Percentiles rank a stretch among this genome's conserved stretches.
These are phyloP conservation scores for Cataglyphis altisquamis DNA, from an alignment of 2,888 invertebrate species.

Conservation along the genomic window DNA sequence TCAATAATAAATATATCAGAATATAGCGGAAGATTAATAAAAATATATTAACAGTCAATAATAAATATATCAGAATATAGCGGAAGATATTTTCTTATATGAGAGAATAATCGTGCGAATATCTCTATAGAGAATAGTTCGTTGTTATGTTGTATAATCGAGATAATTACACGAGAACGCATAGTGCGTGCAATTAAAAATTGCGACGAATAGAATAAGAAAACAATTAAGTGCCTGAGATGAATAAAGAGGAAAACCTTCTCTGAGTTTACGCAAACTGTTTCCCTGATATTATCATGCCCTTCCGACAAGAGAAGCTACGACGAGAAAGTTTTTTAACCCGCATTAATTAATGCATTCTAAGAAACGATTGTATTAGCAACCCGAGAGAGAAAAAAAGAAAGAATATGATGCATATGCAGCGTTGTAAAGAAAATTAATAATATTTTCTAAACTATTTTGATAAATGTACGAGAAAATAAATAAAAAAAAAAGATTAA, in stretches of 20 bases:
- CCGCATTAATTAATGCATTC: constrained; percentile 7
- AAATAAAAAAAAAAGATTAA: background rate
- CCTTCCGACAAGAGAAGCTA: constrained; percentile 39
- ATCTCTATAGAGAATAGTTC: background rate
- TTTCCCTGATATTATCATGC: constrained; percentile 45
- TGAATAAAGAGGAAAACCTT: constrained; percentile 29
- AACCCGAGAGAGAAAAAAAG: background rate
- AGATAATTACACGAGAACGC: constrained; percentile 37
- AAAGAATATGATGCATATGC: background rate
- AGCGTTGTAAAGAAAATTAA: background rate
- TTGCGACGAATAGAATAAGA: constrained; percentile 13
- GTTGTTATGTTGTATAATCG: constrained; percentile 27
- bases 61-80: background rate
- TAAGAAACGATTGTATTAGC: background rate
- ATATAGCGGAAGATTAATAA: background rate
- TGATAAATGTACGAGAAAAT: background rate
- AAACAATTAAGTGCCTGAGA: constrained; percentile 32
- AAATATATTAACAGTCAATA: background rate
- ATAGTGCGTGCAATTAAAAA: constrained; percentile 41
- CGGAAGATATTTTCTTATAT: constrained; percentile 21
- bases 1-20: background rate
- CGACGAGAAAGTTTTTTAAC: constrained; percentile 53
- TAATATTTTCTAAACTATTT: background rate
- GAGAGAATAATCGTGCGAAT: background rate
- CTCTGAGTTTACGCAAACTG: constrained; percentile 39